Percentiles rank a stretch among this genome's conserved stretches.
Conservation (phyloP, 2,113 vertebrate species). For the Eulacestoma nigropectus region DNA sequence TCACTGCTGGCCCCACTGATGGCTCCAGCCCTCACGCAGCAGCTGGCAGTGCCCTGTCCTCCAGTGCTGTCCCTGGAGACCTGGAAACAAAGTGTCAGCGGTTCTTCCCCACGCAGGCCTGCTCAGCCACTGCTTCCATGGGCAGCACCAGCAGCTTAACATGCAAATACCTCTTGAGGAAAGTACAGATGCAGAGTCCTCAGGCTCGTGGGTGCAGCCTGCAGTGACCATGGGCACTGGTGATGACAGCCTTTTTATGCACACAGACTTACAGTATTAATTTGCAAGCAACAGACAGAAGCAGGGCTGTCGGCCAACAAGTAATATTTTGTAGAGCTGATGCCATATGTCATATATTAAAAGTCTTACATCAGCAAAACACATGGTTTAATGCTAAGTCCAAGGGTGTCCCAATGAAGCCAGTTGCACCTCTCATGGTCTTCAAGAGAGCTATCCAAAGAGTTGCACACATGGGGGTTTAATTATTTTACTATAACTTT, state of each 20-base stretch:
- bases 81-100: background rate
- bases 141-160: background rate
- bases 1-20: background rate
- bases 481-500: background rate
- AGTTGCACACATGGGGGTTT: background rate
- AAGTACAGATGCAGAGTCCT: background rate
- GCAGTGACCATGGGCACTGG: background rate
- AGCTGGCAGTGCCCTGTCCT: background rate
- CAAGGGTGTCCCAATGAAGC: background rate
- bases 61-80: background rate
- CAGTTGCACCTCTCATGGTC: background rate
- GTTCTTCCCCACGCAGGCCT: background rate
- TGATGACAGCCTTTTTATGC: background rate
- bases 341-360: background rate
- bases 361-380: constrained; percentile 5
- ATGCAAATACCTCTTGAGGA: background rate
- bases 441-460: background rate
- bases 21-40: background rate
- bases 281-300: background rate
- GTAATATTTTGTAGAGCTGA: background rate
- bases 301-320: background rate
- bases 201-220: background rate
- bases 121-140: background rate
- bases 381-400: background rate
- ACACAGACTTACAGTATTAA: background rate